phyloP scores from a whole-genome alignment of 2,797 vertebrate genomes.

The Varecia variegata region DNA sequence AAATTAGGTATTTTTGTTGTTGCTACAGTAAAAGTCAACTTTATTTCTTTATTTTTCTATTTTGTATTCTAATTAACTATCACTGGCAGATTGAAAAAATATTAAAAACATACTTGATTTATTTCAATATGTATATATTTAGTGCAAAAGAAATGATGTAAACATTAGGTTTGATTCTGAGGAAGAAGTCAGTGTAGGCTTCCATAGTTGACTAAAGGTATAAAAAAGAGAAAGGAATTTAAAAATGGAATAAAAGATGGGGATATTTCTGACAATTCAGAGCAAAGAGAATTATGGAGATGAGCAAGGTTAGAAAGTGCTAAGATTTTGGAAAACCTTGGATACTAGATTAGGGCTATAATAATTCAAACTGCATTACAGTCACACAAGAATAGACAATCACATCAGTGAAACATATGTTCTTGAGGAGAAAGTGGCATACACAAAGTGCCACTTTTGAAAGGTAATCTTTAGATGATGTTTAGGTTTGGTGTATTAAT shows the following conservation, averaged over 20 bases:
- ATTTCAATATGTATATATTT: not conserved
- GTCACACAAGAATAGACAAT: not conserved
- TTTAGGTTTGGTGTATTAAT: not conserved
- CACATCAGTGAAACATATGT: not conserved
- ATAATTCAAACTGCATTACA: not conserved
- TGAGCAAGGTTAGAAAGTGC: not conserved
- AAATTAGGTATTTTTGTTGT: not conserved
- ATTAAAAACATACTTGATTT: not conserved
- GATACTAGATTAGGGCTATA: not conserved
- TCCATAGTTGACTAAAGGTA: not conserved
- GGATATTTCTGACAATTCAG: not conserved
- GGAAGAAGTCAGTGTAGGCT: not conserved
- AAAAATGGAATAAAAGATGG: not conserved
- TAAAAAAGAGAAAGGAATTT: not conserved
- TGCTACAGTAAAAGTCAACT: not conserved
- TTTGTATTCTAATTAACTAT: not conserved
- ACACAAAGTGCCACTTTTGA: conserved; percentile 1
- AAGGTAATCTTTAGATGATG: not conserved
- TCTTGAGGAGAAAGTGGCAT: not conserved
- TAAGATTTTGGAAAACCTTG: not conserved
- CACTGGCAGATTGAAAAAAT: not conserved
- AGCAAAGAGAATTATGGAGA: not conserved
- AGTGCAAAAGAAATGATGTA: not conserved
- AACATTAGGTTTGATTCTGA: conserved; percentile 14
- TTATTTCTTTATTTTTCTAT: not conserved